phyloP scores from a whole-genome alignment of 1,140 invertebrate species.

The Harpegnathos saltator region DNA sequence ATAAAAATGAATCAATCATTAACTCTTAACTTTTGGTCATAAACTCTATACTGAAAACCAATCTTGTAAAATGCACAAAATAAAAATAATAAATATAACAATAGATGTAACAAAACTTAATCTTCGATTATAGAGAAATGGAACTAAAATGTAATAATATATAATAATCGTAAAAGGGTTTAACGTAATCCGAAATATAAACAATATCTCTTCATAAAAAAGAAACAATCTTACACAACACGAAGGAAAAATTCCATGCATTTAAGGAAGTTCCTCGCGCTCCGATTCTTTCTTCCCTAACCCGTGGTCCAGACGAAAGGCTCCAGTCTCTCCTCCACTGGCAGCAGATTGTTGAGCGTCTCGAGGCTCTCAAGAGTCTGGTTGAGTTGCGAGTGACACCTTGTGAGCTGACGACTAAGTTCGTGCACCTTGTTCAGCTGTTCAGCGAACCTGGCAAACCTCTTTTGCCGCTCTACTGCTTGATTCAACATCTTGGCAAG shows the following conservation, averaged over 20 bases:
- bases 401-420: conserved; percentile 89
- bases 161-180: too few species aligned
- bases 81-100: too few species aligned
- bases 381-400: conserved; percentile 93
- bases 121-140: too few species aligned
- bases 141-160: too few species aligned
- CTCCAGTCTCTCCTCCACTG: conserved; percentile 93
- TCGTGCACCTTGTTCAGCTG: conserved; percentile 93
- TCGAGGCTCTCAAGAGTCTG: conserved; percentile 95
- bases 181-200: too few species aligned
- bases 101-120: too few species aligned
- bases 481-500: conserved; percentile 89
- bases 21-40: too few species aligned
- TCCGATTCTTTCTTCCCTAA: conserved; percentile 77
- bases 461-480: conserved; percentile 93
- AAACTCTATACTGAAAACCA: too few species aligned
- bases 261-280: too few species aligned
- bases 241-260: background rate
- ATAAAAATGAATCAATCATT: background rate
- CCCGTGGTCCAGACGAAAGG: conserved; percentile 96
- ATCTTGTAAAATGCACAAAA: too few species aligned
- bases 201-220: too few species aligned
- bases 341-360: conserved; percentile 93
- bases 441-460: conserved; percentile 93
- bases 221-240: too few species aligned